Evolutionary conservation across 2,113 vertebrate species (phyloP), one percentile per base, ranked within the genome.

Genomic region (Conger conger): DNA sequence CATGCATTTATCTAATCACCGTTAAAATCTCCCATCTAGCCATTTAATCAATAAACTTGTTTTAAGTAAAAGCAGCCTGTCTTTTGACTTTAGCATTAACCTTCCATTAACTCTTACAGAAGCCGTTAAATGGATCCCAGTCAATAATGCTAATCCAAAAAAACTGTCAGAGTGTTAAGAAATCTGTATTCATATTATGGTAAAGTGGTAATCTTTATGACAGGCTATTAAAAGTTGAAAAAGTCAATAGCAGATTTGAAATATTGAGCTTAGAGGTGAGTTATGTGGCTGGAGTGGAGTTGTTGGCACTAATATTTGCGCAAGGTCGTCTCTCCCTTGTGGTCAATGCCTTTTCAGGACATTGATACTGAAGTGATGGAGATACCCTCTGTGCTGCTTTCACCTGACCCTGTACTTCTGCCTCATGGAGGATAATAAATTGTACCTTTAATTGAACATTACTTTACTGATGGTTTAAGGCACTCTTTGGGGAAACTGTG

Each of bases 21-120:
- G 94, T 95, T 96, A 94, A 96, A 96, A 96, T 89, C 92, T 90
- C 93, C 93, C 90, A 92, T 91, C 93, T 92, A 95, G 96, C 95
- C 94, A 93, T 93, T 94, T 94, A 97, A 99, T 99, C 98, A 96
- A 99, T 99, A 98, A 93, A 95, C 93, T 96, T 96, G 94, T 97
- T 98, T 98, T 96, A 98, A 97, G 96, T 95, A 96, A 96, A 96
- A 96, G 95, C 96, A 96, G 96, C 97, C 96, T 96, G 96, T 97
- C 96, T 94, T 92, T 92, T 97, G 96, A 97, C 96, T 97, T 96
- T 91, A 94, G 93, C 97, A 97, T 99, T 98, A 99, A 98, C 97
- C 97, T 97, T 97, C 97, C 97, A 98, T 99, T 98, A 99, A 97
- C 96, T 97, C 97, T 96, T 97, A 96, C 95, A 94, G 94, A 95